These are phyloP conservation scores for Drosophila multiciliata DNA, from an alignment of 2,888 invertebrate genomes.

Conservation along the genomic window DNA sequence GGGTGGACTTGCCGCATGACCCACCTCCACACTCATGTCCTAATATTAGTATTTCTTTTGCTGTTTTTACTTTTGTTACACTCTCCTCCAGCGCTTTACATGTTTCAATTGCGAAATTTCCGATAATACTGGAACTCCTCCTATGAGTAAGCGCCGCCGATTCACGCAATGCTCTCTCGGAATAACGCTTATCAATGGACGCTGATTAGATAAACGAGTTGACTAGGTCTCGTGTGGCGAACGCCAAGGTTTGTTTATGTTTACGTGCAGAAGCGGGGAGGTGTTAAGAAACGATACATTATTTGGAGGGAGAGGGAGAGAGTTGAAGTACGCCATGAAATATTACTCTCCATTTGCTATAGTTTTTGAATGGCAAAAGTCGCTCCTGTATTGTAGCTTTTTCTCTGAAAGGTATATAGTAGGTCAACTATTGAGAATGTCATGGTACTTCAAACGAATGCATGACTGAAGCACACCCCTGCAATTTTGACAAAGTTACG, in stretches of 20 bases:
- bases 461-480: not conserved
- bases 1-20: constrained; percentile 79
- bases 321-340: not conserved
- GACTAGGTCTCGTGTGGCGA: constrained; percentile 24
- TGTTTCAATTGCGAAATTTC: constrained; percentile 61
- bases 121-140: constrained; percentile 40
- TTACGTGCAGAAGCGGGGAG: constrained; percentile 43
- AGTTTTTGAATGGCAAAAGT: not conserved
- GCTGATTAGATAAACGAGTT: constrained; percentile 67
- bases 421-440: not conserved
- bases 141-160: constrained; percentile 62
- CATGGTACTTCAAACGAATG: not conserved
- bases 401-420: not conserved
- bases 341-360: not conserved
- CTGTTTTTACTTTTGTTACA: not conserved
- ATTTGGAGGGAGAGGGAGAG: not conserved
- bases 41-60: not conserved
- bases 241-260: constrained; percentile 60
- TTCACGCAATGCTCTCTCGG: constrained; percentile 42
- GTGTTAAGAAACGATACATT: not conserved
- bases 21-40: constrained; percentile 63
- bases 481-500: not conserved
- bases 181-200: constrained; percentile 51
- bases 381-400: not conserved
- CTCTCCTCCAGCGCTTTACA: constrained; percentile 16